Conservation (phyloP, 2,888 invertebrate species). For the Drosophila paramelanica region DNA sequence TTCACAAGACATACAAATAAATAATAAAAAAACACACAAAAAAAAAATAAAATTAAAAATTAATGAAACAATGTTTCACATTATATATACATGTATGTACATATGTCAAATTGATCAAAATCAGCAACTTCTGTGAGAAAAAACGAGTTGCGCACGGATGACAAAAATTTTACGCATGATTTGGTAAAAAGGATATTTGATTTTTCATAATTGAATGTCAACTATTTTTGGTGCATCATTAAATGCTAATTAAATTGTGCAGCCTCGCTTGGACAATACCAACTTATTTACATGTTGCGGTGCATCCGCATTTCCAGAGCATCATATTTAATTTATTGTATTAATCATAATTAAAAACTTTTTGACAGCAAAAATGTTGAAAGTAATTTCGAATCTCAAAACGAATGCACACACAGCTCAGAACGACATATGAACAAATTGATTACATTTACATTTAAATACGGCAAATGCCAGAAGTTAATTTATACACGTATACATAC, state of each 20-base stretch:
- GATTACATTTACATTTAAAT: slow-evolving; percentile 23
- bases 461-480: slow-evolving; percentile 3
- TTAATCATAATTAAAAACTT: slow-evolving; percentile 24
- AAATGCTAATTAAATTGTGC: slow-evolving; percentile 52
- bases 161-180: slow-evolving; percentile 13
- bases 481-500: slow-evolving; percentile 24
- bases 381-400: slow-evolving; percentile 12
- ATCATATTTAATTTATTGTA: slow-evolving; percentile 21
- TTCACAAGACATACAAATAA: slow-evolving; percentile 1
- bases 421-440: slow-evolving; percentile 22
- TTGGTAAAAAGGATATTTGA: slow-evolving; percentile 17
- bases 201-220: slow-evolving; percentile 26
- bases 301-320: slow-evolving; percentile 12
- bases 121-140: not conserved
- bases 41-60: not conserved
- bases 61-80: slow-evolving; percentile 1
- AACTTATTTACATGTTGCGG: slow-evolving; percentile 43
- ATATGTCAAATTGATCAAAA: not conserved
- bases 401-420: slow-evolving; percentile 19
- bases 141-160: slow-evolving; percentile 19
- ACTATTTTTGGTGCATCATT: slow-evolving; percentile 31
- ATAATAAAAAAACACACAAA: not conserved
- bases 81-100: not conserved
- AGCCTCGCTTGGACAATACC: slow-evolving; percentile 17
- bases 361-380: slow-evolving; percentile 14